Evolutionary conservation across 2,888 invertebrate genomes (phyloP).

Genomic region (Dicycla oo): DNA sequence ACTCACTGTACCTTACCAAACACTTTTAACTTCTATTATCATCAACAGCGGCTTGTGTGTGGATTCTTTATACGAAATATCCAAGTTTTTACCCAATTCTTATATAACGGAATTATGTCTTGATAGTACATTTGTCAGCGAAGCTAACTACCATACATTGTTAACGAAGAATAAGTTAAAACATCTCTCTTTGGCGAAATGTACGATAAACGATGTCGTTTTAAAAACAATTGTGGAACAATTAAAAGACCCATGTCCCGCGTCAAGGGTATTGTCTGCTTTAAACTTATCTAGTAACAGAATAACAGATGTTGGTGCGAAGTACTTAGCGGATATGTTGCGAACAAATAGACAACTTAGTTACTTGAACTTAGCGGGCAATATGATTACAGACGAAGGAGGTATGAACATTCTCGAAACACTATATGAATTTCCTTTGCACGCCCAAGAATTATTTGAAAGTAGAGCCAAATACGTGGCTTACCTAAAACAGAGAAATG

Average conservation of each 20-base stretch:
- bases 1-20: slow-evolving; percentile 60
- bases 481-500: slow-evolving; percentile 3
- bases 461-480: neutral
- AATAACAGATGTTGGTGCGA: slow-evolving; percentile 78
- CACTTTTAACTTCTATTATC: slow-evolving; percentile 63
- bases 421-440: slow-evolving; percentile 55
- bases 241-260: slow-evolving; percentile 66
- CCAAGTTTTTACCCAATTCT: slow-evolving; percentile 69
- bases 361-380: slow-evolving; percentile 79
- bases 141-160: slow-evolving; percentile 74
- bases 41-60: slow-evolving; percentile 71
- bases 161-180: slow-evolving; percentile 67
- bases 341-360: slow-evolving; percentile 74
- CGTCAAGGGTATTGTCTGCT: slow-evolving; percentile 70
- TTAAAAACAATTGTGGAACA: slow-evolving; percentile 70
- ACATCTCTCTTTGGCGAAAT: slow-evolving; percentile 76
- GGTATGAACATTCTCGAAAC: slow-evolving; percentile 66
- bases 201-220: slow-evolving; percentile 74
- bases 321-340: slow-evolving; percentile 70
- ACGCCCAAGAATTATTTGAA: neutral
- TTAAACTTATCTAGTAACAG: slow-evolving; percentile 78
- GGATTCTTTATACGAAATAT: slow-evolving; percentile 72
- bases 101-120: slow-evolving; percentile 76
- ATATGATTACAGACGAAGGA: slow-evolving; percentile 77
- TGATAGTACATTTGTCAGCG: slow-evolving; percentile 70